These are phyloP conservation scores for Centropus unirufus DNA, from an alignment of 2,113 vertebrate species.

Conservation along the genomic window DNA sequence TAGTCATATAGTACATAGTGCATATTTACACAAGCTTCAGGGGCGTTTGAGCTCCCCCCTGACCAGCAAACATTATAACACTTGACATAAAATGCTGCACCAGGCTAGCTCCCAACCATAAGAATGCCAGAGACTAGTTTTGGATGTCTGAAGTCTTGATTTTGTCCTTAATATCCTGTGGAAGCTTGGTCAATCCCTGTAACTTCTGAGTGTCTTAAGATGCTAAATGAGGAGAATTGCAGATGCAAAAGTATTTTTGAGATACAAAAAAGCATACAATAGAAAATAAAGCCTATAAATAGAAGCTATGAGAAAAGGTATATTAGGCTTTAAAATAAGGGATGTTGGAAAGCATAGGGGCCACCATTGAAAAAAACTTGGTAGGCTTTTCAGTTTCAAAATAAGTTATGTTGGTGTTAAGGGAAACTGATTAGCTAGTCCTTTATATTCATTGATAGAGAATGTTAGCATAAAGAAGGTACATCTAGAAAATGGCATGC, in stretches of 20 bases:
- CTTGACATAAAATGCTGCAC: neutral
- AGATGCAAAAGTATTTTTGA: neutral
- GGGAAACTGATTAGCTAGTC: slow-evolving; percentile 61
- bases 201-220: neutral
- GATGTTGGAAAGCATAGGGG: slow-evolving; percentile 23
- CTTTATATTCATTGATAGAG: slow-evolving; percentile 65
- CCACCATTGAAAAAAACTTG: slow-evolving; percentile 64
- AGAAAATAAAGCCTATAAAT: slow-evolving; percentile 54
- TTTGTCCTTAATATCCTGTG: neutral
- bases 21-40: neutral
- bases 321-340: slow-evolving; percentile 61
- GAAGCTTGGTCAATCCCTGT: neutral
- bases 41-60: neutral
- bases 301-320: slow-evolving; percentile 13
- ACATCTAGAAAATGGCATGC: slow-evolving; percentile 33
- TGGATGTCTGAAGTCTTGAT: neutral
- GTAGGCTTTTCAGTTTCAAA: slow-evolving; percentile 66
- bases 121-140: neutral
- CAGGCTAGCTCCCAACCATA: neutral
- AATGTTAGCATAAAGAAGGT: neutral
- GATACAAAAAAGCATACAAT: neutral
- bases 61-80: neutral
- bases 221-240: neutral
- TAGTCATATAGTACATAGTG: neutral
- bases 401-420: slow-evolving; percentile 60